A percentile compares a stretch with the other conserved stretches of the same genome.
Conservation (phyloP, 2,888 invertebrate species). For the Cheilosia vernalis region DNA sequence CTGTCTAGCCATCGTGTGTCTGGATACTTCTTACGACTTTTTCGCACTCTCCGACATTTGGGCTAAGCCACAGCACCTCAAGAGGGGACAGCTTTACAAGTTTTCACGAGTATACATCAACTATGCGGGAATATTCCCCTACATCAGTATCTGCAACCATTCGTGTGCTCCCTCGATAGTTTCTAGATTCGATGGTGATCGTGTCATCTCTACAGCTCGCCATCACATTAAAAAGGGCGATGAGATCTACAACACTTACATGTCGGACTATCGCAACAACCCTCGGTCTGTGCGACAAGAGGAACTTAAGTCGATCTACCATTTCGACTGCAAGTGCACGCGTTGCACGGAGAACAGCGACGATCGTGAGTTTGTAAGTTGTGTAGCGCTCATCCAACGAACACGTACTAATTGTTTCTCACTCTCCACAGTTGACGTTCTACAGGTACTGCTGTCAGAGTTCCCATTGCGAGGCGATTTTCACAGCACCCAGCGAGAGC, state of each 20-base stretch:
- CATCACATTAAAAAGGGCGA: slow-evolving; percentile 86
- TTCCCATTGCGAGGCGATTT: slow-evolving; percentile 76
- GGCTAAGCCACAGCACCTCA: slow-evolving; percentile 77
- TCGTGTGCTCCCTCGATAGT: slow-evolving; percentile 93
- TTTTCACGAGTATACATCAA: slow-evolving; percentile 82
- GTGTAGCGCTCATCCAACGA: not conserved
- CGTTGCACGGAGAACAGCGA: slow-evolving; percentile 85
- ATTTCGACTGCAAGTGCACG: slow-evolving; percentile 90
- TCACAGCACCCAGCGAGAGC: slow-evolving; percentile 68
- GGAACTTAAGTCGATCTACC: slow-evolving; percentile 88
- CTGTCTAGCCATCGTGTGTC: slow-evolving; percentile 80
- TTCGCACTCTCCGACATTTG: slow-evolving; percentile 77
- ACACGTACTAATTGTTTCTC: not conserved
- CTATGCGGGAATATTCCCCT: slow-evolving; percentile 93
- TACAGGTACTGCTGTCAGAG: slow-evolving; percentile 79
- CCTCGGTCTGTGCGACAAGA: slow-evolving; percentile 86
- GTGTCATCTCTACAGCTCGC: slow-evolving; percentile 88
- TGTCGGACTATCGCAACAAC: slow-evolving; percentile 89
- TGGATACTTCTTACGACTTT: slow-evolving; percentile 58
- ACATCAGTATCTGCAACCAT: slow-evolving; percentile 96
- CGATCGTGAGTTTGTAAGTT: slow-evolving; percentile 78
- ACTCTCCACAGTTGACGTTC: slow-evolving; percentile 75
- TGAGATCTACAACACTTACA: slow-evolving; percentile 94
- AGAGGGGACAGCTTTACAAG: slow-evolving; percentile 77
- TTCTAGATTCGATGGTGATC: slow-evolving; percentile 89